Evolutionary conservation across 2,797 vertebrate species (phyloP).

Genomic region (Oreortyx pictus): DNA sequence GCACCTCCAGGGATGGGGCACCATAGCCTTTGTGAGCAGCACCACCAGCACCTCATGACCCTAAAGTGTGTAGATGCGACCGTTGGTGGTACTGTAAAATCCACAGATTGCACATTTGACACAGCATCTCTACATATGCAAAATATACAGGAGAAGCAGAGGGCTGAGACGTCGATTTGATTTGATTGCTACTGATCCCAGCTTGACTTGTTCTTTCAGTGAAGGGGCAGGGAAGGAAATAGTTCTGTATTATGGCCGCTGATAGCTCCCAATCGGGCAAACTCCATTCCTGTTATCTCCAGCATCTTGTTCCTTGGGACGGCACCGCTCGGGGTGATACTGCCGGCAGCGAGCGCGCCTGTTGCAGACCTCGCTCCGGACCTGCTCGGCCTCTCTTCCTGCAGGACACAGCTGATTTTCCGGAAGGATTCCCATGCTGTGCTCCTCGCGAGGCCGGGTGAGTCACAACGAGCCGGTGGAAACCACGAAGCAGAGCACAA

Average conservation of each 20-base stretch:
- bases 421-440: neutral
- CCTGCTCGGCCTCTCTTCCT: neutral
- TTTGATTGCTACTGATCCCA: neutral
- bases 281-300: rapidly evolving
- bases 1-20: neutral
- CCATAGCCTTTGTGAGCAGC: too few species aligned
- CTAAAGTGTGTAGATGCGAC: neutral
- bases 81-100: neutral
- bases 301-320: neutral
- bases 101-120: neutral
- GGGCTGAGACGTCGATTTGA: neutral
- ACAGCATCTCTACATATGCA: neutral
- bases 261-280: neutral
- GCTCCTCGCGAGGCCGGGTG: neutral
- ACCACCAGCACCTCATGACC: too few species aligned
- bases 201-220: neutral
- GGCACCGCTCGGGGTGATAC: neutral
- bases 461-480: neutral
- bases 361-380: neutral
- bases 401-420: neutral
- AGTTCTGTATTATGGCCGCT: neutral
- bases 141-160: neutral
- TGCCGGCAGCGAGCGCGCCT: neutral
- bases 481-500: too few species aligned
- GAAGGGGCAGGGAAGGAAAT: neutral